Base-by-base conservation (phyloP, 2,113 vertebrate genomes). In the Abramis brama region DNA sequence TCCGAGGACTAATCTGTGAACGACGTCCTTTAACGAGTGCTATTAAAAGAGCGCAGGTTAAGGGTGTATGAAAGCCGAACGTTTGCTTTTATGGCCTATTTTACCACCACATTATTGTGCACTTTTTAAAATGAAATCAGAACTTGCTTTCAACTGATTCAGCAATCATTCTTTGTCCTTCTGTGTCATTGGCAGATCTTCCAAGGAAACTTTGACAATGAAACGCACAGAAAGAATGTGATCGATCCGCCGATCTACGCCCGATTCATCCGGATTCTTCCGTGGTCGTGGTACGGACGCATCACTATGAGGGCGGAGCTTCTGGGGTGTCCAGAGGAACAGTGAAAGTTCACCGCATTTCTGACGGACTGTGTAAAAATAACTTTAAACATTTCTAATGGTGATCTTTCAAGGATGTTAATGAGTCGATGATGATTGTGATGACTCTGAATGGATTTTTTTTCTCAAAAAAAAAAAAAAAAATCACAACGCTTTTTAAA, bases 181-280 rank as follows among this genome's bases (percentile, higher is more conserved):
- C 47, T 71, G 8, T 87, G 15, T 85, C 68, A 64, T 45, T 25
- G 12, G 57, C 91, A 97, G 96, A 95, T 97, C 80, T 97, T 97
- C 94, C 96, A 97, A 89, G 96, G 96, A 50, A 97, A 97, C 89
- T 96, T 96, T 64, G 96, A 97, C 93, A 97, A 97, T 0, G 96
- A 97, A 77, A 97, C 96, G 0, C 96, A 97, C 93, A 96, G 96
- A 83, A 97, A 97, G 93, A 97, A 97, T 0, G 94, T 95, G 82
- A 94, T 97, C 0, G 95, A 96, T n/a, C 96, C 96, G 0, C 95
- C 96, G 0, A 96, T 97, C 91, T 92, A 93, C 0, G 93, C 96
- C 6, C 93, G 94, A 50, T 93, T 95, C 36, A 15, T 97, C 86
- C 92, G 96, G 88, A 96, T 97, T 89, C 92, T 97, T 25, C 96